Percentiles rank a stretch among this genome's conserved stretches.
phyloP scores from a whole-genome alignment of 2,113 vertebrate species.

The Lasiurus cinereus region DNA sequence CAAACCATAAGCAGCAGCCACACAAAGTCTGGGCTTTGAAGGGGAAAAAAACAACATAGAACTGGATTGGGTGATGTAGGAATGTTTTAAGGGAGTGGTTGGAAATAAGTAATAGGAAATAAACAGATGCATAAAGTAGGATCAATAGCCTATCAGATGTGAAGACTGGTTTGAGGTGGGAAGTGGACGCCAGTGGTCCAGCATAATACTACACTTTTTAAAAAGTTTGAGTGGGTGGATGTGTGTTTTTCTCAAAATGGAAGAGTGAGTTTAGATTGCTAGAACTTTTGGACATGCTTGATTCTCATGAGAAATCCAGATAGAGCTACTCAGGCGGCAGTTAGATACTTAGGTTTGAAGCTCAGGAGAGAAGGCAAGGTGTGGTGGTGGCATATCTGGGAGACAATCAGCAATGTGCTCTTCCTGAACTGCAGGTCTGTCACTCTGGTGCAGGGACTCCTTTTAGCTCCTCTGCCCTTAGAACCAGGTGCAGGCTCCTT shows the following conservation, averaged over 20 bases:
- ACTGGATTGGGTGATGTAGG: not conserved
- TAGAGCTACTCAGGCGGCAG: not conserved
- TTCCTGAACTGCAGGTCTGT: not conserved
- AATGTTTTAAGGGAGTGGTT: not conserved
- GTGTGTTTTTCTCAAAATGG: not conserved
- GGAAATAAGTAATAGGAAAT: not conserved
- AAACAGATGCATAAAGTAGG: not conserved
- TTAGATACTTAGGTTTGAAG: not conserved
- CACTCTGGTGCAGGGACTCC: not conserved
- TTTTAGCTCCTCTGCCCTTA: not conserved
- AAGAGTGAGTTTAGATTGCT: not conserved
- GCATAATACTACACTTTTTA: not conserved
- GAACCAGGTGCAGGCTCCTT: not conserved
- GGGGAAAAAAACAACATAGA: not conserved
- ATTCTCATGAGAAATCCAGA: not conserved
- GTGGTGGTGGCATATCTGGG: rapidly evolving
- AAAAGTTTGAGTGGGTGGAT: not conserved
- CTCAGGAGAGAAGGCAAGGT: not conserved
- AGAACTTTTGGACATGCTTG: not conserved
- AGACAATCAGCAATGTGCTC: not conserved
- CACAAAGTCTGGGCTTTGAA: not conserved
- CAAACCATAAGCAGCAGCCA: not conserved
- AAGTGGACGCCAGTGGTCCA: not conserved
- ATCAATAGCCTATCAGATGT: not conserved
- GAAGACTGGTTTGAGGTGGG: not conserved